Evolutionary conservation across 2,113 vertebrate species (phyloP), one percentile per base, ranked within the genome.

Genomic region (Calonectris borealis): DNA sequence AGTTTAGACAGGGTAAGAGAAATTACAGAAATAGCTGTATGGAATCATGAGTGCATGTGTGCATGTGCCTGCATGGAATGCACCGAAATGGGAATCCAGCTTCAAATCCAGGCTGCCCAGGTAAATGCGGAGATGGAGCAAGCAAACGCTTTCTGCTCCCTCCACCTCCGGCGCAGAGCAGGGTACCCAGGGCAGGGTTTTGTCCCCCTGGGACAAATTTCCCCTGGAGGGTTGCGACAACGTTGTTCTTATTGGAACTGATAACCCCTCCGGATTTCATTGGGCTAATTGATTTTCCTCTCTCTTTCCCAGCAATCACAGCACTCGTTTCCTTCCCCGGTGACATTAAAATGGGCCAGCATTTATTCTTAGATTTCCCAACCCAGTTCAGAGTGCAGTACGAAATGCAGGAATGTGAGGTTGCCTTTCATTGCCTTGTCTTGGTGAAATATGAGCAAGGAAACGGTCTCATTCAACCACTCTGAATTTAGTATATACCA

Each of bases 381-480:
- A 57, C 62, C 83, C 16, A 5, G 82, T 51, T 36, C 62, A 19
- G 88, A 26, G 34, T 29, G 70, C 85, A 25, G 78, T 13, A 72
- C 24, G 13, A 64, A 82, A 65, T 13, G 1, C 31, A 17, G 77
- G 57, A 54, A 83, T 57, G 80, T 24, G 65, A 26, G n/a, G 70
- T 49, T 87, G 93, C 80, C 65, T 95, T 75, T 57, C 91, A 76
- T 49, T 84, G 83, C 94, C 60, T 91, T 81, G 89, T 82, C 88
- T 83, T 75, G 85, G 71, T 83, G 79, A 95, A 96, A 97, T 77
- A 96, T 9, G 91, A 98, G 83, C 48, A 40, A 93, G 76, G 83
- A 86, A 90, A 91, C 4, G 7, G 1, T 24, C 72, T 68, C 51
- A 10, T 91, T 94, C 77, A 94, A 48, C 51, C 81, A 38, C 68